Percentiles rank a stretch among this genome's conserved stretches.
phyloP scores from a whole-genome alignment of 2,113 vertebrate species.

The Mesembrinibis cayennensis region DNA sequence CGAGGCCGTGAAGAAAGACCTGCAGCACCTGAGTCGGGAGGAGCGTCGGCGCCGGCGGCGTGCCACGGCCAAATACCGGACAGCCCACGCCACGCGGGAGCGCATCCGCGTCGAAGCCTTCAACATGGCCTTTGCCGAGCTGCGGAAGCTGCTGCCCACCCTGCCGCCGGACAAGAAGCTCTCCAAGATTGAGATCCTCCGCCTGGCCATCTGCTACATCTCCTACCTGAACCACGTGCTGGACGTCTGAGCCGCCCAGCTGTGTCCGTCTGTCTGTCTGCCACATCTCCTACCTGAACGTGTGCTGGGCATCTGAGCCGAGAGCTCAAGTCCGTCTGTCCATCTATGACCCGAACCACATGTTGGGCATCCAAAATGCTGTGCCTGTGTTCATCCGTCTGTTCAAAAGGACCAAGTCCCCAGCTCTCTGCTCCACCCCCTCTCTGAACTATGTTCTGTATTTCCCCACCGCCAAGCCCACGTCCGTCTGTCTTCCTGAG shows the following conservation, averaged over 20 bases:
- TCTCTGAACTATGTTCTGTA: fast-evolving
- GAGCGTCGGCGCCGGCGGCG: constrained; percentile 73
- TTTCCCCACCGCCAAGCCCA: not conserved
- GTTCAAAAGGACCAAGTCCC: not conserved
- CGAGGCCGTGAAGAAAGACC: constrained; percentile 67
- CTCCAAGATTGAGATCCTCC: constrained; percentile 82
- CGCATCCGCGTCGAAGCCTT: constrained; percentile 81
- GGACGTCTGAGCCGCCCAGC: constrained; percentile 50
- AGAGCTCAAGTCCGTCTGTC: not conserved
- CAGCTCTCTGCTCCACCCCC: not conserved
- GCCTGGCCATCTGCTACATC: constrained; percentile 81
- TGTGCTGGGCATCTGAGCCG: constrained; percentile 33
- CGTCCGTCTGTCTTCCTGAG: not conserved
- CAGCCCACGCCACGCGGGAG: constrained; percentile 79
- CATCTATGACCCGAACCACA: not conserved
- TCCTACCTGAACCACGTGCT: constrained; percentile 82
- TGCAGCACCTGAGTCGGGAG: constrained; percentile 74
- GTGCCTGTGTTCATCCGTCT: not conserved
- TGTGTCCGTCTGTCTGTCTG: not conserved
- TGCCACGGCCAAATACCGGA: constrained; percentile 80
- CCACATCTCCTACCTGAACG: constrained; percentile 31
- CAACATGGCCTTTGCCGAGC: constrained; percentile 80
- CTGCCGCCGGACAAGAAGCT: constrained; percentile 81
- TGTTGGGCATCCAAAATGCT: not conserved
- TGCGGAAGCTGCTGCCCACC: constrained; percentile 79